Base-by-base conservation (phyloP, 2,888 invertebrate species). In the Plebejus argus region DNA sequence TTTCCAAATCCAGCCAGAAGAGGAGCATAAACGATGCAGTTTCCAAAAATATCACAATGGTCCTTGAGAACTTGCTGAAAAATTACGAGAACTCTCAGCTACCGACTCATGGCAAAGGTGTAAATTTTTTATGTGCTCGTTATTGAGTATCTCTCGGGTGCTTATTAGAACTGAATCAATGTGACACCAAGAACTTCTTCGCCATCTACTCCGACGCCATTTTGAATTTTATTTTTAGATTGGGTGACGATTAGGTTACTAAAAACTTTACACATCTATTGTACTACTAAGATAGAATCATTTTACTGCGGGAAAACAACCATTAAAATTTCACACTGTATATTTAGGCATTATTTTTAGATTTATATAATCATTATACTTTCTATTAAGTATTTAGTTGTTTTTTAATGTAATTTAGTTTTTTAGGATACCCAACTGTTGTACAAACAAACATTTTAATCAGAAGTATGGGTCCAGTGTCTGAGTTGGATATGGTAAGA, bases 381-480 rank as follows among this genome's bases (percentile, higher is more conserved):
- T 45, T 10, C 10, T 10, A 10, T 45, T 0, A 1, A 45, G 0
- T 53, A 15, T 53, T 53, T 18, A 18, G 4, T 53, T 18, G 15
- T 49, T 15, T 18, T 53, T 18, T 5, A 18, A 18, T 53, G 4
- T 18, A 45, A 79, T 66, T 78, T 81, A 78, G n/a, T n/a, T 82
- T 92, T 94, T 70, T 90, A 98, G 98, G 97, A 70, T 94, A 95
- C 79, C 98, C 98, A 0, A 98, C 98, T 0, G 95, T 97, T 20
- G 97, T 98, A 23, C 95, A 96, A 86, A 98, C 98, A 0, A 98
- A 98, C 87, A 98, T 98, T 85, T 91, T 98, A 77, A 98, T 98
- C 83, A 95, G 98, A 82, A 98, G 98, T 86, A 98, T 98, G 98
- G 98, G 98, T 0, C 98, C 98, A 0, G 96, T 98, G 5, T 98